Base-by-base conservation (phyloP, 2,113 vertebrate genomes). In the Serilophus lunatus region DNA sequence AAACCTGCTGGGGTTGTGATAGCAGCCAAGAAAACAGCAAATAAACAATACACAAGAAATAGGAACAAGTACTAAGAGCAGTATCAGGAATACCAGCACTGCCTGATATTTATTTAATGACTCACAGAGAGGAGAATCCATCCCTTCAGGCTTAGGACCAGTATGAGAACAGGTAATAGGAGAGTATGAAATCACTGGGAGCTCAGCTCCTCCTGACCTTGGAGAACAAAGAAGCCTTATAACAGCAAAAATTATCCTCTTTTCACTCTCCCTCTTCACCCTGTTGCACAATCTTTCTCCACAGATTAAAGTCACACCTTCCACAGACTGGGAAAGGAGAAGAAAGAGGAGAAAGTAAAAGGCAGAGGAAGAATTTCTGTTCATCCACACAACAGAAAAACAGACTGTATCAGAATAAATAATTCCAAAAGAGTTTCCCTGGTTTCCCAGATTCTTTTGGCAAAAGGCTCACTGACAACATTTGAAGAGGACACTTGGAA, bases 201-300 rank as follows among this genome's bases (percentile, higher is more conserved):
- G 69, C 89, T 86, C 86, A 87, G 77, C 90, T 66, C 33, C 50
- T 87, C 74, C 77, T 70, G 86, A 88, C 64, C 83, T 86, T 74
- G 35, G 84, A 89, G 89, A 96, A 94, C 87, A 96, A 96, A 92
- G 87, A 42, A 84, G 61, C 65, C 40, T 95, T 68, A 66, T 2
- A 84, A 61, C 14, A 78, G 60, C 42, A 95, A 78, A 94, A 89
- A 68, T 63, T 54, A 84, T 7, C 68, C 47, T 90, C 76, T 86
- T 83, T 83, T 84, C 86, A 74, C 64, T 57, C 66, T 80, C 68
- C 9, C 40, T n/a, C 66, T 75, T 63, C 50, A 65, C 10, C n/a
- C 38, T 51, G 24, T 69, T 89, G 56, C 72, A 66, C 65, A 86
- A 51, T 28, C 23, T 28, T 75, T 51, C 56, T 59, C 29, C 20